Percentiles rank a stretch among this genome's conserved stretches.
phyloP scores from a whole-genome alignment of 2,888 invertebrate genomes.

The Meiosimyza decipiens region DNA sequence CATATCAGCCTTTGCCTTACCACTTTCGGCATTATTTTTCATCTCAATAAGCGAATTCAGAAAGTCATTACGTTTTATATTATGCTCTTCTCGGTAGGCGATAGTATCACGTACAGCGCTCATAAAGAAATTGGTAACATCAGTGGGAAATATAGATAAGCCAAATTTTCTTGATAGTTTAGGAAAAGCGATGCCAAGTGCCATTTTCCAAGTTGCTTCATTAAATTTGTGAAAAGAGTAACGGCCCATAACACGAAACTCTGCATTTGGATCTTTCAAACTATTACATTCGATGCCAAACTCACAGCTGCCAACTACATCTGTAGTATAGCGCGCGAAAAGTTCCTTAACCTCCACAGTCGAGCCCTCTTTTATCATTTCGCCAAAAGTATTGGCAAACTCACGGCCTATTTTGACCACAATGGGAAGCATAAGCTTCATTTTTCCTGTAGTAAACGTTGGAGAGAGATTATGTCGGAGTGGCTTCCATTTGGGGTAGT shows the following conservation, averaged over 20 bases:
- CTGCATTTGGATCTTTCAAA: too few species aligned
- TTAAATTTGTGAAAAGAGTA: conserved; percentile 58
- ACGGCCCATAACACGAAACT: too few species aligned
- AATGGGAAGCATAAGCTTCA: conserved; percentile 57
- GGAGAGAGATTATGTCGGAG: conserved; percentile 67
- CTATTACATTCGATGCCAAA: conserved; percentile 67
- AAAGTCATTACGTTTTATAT: conserved; percentile 65
- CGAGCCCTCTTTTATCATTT: conserved; percentile 41
- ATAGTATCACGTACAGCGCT: conserved; percentile 64
- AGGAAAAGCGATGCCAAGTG: conserved; percentile 43
- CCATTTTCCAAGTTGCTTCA: conserved; percentile 47
- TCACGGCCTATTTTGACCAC: conserved; percentile 48
- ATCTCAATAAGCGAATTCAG: conserved; percentile 65
- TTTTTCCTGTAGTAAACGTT: conserved; percentile 58
- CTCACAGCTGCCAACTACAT: conserved; percentile 68
- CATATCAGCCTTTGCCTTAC: conserved; percentile 41
- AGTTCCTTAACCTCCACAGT: conserved; percentile 52
- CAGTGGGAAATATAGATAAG: conserved; percentile 41
- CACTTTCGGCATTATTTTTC: conserved; percentile 55
- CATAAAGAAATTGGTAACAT: conserved; percentile 51
- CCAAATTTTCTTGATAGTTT: conserved; percentile 41
- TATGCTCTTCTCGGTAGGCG: conserved; percentile 56
- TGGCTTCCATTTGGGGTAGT: conserved; percentile 65
- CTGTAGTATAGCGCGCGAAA: conserved; percentile 67
- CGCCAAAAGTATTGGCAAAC: conserved; percentile 48